Percentiles rank a stretch among this genome's conserved stretches.
Evolutionary conservation across 2,888 invertebrate species (phyloP).

Genomic region (Agrilus biguttatus): DNA sequence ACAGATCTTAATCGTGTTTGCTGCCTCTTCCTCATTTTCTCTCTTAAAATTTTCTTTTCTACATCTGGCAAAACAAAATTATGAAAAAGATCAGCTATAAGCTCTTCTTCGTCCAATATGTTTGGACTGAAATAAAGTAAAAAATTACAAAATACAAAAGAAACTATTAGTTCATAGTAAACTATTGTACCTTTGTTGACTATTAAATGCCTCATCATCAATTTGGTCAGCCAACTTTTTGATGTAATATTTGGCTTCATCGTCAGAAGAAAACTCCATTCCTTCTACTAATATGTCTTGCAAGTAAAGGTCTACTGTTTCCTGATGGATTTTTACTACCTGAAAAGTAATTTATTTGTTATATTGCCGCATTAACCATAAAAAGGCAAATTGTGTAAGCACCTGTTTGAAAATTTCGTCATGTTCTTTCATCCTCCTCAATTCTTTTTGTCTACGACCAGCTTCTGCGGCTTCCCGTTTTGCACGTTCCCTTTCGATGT

Average conservation of each 20-base stretch:
- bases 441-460: constrained; percentile 62
- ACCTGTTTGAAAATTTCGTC: constrained; percentile 68
- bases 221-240: constrained; percentile 38
- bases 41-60: constrained; percentile 29
- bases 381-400: not conserved
- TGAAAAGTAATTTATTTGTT: constrained; percentile 10
- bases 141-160: not conserved
- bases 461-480: constrained; percentile 69
- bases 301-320: constrained; percentile 46
- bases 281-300: constrained; percentile 47
- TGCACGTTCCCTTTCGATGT: constrained; percentile 63
- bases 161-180: not conserved
- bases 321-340: constrained; percentile 43
- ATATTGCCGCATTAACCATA: not conserved
- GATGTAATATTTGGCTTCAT: constrained; percentile 39
- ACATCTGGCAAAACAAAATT: constrained; percentile 43
- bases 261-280: constrained; percentile 40
- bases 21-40: constrained; percentile 27
- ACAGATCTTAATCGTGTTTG: constrained; percentile 27
- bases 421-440: constrained; percentile 53
- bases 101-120: constrained; percentile 34
- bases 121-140: constrained; percentile 3
- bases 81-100: constrained; percentile 42
- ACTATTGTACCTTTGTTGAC: constrained; percentile 1
- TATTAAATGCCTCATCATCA: constrained; percentile 30